These are phyloP conservation scores for Phalanger gymnotis DNA, from an alignment of 2,797 vertebrate genomes.

Conservation along the genomic window DNA sequence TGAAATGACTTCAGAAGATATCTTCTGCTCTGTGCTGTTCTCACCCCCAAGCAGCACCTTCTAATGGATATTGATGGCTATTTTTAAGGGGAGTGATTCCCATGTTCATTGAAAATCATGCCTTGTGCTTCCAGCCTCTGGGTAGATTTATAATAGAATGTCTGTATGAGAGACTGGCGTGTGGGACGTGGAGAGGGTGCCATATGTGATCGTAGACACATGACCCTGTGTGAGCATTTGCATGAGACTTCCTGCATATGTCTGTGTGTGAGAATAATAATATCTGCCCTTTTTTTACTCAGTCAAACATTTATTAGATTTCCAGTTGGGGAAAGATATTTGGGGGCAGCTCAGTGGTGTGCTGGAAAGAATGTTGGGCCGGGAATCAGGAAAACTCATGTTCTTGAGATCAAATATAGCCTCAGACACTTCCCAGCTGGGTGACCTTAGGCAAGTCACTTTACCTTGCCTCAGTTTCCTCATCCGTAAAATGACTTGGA, in stretches of 20 bases:
- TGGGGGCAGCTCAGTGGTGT: background rate
- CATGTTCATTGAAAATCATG: background rate
- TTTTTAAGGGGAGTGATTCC: background rate
- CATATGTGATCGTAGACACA: background rate
- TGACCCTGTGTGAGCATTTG: too few species aligned
- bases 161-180: too few species aligned
- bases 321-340: background rate
- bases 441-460: background rate
- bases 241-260: too few species aligned
- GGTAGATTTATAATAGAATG: background rate
- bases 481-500: background rate
- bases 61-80: slow-evolving; percentile 40
- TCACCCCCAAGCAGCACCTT: slow-evolving; percentile 50
- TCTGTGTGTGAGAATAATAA: background rate
- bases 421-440: background rate
- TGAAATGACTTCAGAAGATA: slow-evolving; percentile 47
- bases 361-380: too few species aligned
- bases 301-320: background rate
- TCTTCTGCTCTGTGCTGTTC: slow-evolving; percentile 58
- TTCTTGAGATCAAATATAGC: too few species aligned
- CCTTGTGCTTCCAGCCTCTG: background rate
- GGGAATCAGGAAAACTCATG: too few species aligned
- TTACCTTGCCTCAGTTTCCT: background rate
- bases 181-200: background rate
- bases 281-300: background rate